These are phyloP conservation scores for Latrodectus hesperus DNA, from an alignment of 2,888 invertebrate genomes.

Conservation along the genomic window DNA sequence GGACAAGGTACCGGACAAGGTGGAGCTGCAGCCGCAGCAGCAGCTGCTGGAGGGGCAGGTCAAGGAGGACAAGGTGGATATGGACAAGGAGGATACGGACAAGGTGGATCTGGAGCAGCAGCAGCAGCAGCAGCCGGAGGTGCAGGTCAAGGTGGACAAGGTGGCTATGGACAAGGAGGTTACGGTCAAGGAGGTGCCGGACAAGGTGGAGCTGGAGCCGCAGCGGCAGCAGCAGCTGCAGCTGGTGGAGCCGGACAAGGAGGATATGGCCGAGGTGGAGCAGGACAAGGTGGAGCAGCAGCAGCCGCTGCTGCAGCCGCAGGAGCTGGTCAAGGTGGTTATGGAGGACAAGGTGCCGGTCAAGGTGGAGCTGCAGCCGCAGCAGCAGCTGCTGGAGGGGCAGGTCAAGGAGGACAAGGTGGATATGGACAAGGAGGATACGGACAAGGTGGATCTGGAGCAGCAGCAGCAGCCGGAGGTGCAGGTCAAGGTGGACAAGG, in stretches of 20 bases:
- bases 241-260: too few relatives aligned
- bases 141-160: background rate
- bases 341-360: background rate
- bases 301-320: too few relatives aligned
- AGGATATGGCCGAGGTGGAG: background rate
- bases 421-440: background rate
- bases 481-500: background rate
- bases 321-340: background rate
- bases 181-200: background rate
- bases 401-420: too few relatives aligned
- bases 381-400: too few relatives aligned
- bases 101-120: background rate
- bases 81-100: background rate
- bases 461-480: background rate
- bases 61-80: background rate
- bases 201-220: background rate
- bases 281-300: too few relatives aligned
- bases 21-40: background rate
- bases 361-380: too few relatives aligned
- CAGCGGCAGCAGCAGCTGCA: conserved; percentile 12
- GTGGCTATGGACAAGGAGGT: too few relatives aligned
- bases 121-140: background rate
- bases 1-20: background rate
- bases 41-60: background rate
- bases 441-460: background rate